Conservation (phyloP, 2,797 vertebrate species). For the Iguana delicatissima region DNA sequence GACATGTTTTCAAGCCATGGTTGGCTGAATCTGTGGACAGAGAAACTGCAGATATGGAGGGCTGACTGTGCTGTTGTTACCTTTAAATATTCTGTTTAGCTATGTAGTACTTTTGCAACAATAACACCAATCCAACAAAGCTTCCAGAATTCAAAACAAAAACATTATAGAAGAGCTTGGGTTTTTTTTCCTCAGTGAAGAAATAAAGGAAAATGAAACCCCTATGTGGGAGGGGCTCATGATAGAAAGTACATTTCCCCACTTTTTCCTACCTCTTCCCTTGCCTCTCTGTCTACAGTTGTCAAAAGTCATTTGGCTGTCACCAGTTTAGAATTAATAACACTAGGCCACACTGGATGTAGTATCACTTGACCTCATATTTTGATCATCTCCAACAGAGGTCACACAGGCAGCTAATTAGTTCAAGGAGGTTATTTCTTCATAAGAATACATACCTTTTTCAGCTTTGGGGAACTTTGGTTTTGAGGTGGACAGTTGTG, state of each 20-base stretch:
- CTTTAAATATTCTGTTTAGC: background rate
- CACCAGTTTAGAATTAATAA: background rate
- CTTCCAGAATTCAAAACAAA: background rate
- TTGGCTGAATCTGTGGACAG: too few species aligned
- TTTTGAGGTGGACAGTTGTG: background rate
- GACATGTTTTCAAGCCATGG: too few species aligned
- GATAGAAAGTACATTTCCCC: background rate
- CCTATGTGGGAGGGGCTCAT: too few species aligned
- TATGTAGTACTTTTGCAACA: background rate
- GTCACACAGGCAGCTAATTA: background rate
- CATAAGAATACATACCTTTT: background rate
- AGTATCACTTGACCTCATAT: background rate
- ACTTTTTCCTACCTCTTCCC: background rate
- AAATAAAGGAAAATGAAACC: background rate
- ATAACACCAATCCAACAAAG: background rate
- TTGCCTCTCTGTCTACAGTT: background rate
- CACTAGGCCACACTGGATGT: background rate
- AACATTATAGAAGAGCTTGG: background rate
- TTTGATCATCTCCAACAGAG: background rate
- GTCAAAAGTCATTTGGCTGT: background rate
- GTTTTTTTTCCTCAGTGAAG: background rate
- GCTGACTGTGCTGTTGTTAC: background rate
- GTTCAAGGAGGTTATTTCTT: background rate
- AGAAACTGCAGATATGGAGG: too few species aligned
- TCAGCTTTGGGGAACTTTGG: too few species aligned